These are phyloP conservation scores for Orthonyx spaldingii DNA, from an alignment of 2,113 vertebrate genomes.

Conservation along the genomic window DNA sequence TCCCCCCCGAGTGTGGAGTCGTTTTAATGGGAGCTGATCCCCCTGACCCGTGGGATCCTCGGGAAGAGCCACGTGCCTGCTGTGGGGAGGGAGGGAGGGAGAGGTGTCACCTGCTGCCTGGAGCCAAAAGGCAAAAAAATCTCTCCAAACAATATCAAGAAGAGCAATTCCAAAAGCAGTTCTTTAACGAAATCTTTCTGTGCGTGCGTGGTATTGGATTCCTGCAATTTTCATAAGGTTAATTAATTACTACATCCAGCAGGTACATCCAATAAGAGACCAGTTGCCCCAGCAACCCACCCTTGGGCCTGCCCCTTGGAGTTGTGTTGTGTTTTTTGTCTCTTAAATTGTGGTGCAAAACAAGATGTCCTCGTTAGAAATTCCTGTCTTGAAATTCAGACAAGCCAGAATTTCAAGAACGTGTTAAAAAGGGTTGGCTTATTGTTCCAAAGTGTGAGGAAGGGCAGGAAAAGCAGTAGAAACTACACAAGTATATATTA, in stretches of 20 bases:
- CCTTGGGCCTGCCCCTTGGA: background rate
- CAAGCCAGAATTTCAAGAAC: background rate
- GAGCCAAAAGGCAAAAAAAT: background rate
- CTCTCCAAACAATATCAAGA: background rate
- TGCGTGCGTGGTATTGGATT: background rate
- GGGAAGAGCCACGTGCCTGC: background rate
- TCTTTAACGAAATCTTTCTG: background rate
- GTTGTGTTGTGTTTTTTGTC: background rate
- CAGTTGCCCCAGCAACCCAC: background rate
- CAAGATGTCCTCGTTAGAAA: background rate
- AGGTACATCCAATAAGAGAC: background rate
- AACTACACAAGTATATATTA: accelerated
- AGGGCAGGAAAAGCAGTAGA: background rate
- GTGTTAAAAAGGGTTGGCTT: background rate
- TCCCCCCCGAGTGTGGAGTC: background rate
- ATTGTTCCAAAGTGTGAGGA: background rate
- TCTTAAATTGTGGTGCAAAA: background rate
- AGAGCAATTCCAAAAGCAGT: background rate
- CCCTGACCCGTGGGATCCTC: background rate
- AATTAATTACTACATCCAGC: background rate
- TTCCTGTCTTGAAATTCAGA: background rate
- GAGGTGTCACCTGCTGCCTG: background rate
- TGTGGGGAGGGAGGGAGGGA: background rate
- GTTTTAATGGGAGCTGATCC: background rate
- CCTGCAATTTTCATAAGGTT: background rate